phyloP scores from a whole-genome alignment of 2,113 vertebrate species.

The Microtus montanus region DNA sequence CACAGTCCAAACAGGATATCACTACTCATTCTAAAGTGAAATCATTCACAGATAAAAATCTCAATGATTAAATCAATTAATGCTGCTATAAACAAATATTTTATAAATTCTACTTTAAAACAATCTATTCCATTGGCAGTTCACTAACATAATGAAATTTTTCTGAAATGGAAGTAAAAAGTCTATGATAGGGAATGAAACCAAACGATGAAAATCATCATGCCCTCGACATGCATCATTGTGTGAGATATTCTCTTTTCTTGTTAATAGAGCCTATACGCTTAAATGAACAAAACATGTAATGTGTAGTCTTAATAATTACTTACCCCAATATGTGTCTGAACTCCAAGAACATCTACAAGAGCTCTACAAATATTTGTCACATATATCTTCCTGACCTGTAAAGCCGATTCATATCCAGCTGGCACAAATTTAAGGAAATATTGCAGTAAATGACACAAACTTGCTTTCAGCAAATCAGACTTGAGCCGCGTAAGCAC shows the following conservation, averaged over 20 bases:
- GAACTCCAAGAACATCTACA: slow-evolving; percentile 88
- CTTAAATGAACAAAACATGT: slow-evolving; percentile 21
- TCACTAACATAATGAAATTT: slow-evolving; percentile 37
- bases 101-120: slow-evolving; percentile 54
- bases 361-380: slow-evolving; percentile 88
- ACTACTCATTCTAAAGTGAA: slow-evolving; percentile 27
- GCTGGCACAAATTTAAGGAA: slow-evolving; percentile 88
- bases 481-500: slow-evolving; percentile 83
- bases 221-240: background rate
- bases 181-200: background rate
- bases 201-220: slow-evolving; percentile 34
- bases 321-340: slow-evolving; percentile 88
- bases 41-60: slow-evolving; percentile 37
- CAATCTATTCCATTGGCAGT: background rate
- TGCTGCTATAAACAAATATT: background rate
- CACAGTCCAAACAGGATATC: background rate
- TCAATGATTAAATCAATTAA: slow-evolving; percentile 40
- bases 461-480: slow-evolving; percentile 86
- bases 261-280: slow-evolving; percentile 8
- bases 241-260: slow-evolving; percentile 26
- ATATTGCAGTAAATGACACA: slow-evolving; percentile 92
- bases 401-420: slow-evolving; percentile 89
- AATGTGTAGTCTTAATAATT: slow-evolving; percentile 49
- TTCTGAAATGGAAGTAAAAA: slow-evolving; percentile 61
- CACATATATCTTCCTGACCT: slow-evolving; percentile 87